These are phyloP conservation scores for Poeciliopsis paucimaculata DNA, from an alignment of 2,797 vertebrate genomes.

Conservation along the genomic window DNA sequence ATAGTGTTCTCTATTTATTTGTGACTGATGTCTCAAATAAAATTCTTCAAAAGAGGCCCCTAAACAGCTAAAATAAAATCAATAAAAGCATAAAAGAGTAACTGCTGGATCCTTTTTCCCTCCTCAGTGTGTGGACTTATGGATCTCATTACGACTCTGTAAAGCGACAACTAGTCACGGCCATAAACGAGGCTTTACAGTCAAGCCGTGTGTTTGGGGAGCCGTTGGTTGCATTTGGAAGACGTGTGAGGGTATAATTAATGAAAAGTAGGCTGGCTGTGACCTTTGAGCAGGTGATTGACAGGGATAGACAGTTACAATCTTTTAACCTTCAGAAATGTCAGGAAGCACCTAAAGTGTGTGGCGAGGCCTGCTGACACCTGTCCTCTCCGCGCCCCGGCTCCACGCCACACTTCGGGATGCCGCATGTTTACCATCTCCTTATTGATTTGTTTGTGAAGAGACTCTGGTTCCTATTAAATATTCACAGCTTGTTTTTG, in stretches of 20 bases:
- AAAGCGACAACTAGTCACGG: background rate
- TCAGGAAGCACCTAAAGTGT: conserved; percentile 76
- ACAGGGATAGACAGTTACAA: conserved; percentile 83
- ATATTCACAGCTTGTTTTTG: conserved; percentile 80
- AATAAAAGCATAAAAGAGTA: background rate
- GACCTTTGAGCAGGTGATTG: conserved; percentile 85
- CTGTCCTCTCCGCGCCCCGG: conserved; percentile 60
- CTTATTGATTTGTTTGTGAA: conserved; percentile 83
- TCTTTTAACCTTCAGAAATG: conserved; percentile 86
- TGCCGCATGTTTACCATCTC: conserved; percentile 73
- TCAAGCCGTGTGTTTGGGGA: conserved; percentile 36
- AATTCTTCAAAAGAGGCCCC: background rate
- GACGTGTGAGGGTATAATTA: conserved; percentile 80
- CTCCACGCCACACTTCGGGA: conserved; percentile 61
- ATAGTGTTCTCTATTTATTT: background rate
- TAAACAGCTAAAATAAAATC: background rate
- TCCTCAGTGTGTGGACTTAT: background rate
- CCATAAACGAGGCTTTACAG: background rate
- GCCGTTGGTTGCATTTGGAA: conserved; percentile 61
- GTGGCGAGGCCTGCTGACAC: conserved; percentile 69
- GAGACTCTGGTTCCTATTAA: conserved; percentile 75
- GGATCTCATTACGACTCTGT: background rate
- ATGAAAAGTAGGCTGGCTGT: conserved; percentile 78
- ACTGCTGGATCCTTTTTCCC: background rate
- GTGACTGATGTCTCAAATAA: background rate